Evolutionary conservation across 2,797 vertebrate species (phyloP).

Genomic region (Epinephelus malabaricus): DNA sequence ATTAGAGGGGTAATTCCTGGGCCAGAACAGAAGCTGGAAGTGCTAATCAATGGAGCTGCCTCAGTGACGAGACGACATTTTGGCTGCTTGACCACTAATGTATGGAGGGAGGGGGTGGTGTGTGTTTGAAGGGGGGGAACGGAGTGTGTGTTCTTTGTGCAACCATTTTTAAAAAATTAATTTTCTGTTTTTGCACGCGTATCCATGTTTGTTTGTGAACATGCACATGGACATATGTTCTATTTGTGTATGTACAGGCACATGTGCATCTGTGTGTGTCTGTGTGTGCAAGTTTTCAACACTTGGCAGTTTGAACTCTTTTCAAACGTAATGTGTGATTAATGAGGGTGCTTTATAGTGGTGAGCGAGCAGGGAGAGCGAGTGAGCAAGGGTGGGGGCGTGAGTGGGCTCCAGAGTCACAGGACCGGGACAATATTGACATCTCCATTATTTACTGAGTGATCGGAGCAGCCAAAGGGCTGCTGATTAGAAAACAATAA

Average conservation of each 20-base stretch:
- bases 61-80: slow-evolving; percentile 82
- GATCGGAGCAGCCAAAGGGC: slow-evolving; percentile 86
- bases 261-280: background rate
- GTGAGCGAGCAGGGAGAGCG: slow-evolving; percentile 44
- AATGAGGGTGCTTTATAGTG: slow-evolving; percentile 85
- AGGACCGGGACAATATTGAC: slow-evolving; percentile 86
- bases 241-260: background rate
- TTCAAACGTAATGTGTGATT: slow-evolving; percentile 85
- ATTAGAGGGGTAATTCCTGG: slow-evolving; percentile 87
- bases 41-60: slow-evolving; percentile 88
- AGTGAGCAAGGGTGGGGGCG: slow-evolving; percentile 41
- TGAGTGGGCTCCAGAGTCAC: slow-evolving; percentile 77
- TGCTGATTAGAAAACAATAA: slow-evolving; percentile 90
- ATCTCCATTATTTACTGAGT: slow-evolving; percentile 89
- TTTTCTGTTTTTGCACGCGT: background rate
- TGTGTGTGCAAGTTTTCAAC: slow-evolving; percentile 56
- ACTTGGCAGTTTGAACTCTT: slow-evolving; percentile 82
- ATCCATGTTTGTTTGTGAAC: background rate
- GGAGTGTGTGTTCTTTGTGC: background rate
- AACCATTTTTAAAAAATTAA: background rate
- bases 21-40: slow-evolving; percentile 84
- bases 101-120: slow-evolving; percentile 44
- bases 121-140: slow-evolving; percentile 5
- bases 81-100: slow-evolving; percentile 85
- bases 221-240: background rate